These are phyloP conservation scores for Cyclura pinguis DNA, from an alignment of 2,797 vertebrate species.

Conservation along the genomic window DNA sequence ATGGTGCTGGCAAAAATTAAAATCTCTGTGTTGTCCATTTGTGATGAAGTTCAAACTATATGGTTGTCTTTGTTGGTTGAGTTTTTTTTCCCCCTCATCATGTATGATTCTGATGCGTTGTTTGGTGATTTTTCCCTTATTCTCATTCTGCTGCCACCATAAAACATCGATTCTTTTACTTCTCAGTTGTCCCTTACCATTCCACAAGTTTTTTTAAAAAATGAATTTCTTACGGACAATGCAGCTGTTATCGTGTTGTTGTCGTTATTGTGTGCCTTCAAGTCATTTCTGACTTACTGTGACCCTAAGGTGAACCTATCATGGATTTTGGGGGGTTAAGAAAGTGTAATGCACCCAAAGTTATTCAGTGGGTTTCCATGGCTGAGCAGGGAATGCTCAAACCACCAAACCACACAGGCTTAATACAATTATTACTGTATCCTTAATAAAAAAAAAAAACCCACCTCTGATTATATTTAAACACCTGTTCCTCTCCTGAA, in stretches of 20 bases:
- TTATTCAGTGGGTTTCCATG: no score
- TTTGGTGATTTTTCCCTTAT: background rate
- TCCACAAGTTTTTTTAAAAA: background rate
- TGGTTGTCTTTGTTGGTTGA: background rate
- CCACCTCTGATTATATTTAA: background rate
- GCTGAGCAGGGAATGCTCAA: no score
- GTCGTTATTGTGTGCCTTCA: no score
- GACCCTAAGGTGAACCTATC: no score
- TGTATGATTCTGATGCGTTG: slow-evolving; percentile 36
- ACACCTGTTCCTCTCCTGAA: background rate
- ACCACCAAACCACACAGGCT: background rate
- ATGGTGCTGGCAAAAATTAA: background rate
- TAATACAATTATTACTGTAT: background rate
- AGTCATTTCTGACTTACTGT: no score
- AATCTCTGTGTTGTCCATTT: background rate
- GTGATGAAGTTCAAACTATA: background rate
- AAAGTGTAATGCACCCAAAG: no score
- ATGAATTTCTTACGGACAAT: background rate
- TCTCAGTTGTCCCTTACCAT: background rate
- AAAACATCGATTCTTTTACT: no score
- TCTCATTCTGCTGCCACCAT: background rate
- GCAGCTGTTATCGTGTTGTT: no score
- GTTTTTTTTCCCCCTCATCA: slow-evolving; percentile 65
- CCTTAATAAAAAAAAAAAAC: background rate
- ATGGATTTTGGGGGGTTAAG: no score